Evolutionary conservation across 92 coral and sea anemone species (phyloP).

Genomic region (Actinostola sp.): DNA sequence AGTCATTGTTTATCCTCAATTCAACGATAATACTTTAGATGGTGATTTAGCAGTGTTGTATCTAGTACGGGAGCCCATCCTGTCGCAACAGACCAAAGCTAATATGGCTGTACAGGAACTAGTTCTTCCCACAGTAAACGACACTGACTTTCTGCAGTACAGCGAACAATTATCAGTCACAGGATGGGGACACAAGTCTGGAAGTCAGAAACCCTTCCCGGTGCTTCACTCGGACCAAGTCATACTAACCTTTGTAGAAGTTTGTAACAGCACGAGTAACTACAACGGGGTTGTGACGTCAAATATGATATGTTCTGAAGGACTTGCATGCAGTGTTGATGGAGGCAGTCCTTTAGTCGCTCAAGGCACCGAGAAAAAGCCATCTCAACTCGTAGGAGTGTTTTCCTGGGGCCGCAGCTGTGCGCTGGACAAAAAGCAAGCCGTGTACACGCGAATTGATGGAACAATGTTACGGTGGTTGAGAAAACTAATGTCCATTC

Average conservation of each 20-base stretch:
- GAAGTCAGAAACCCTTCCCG: slow-evolving; percentile 41
- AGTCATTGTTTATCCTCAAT: slow-evolving; percentile 55
- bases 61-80: slow-evolving; percentile 61
- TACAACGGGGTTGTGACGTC: slow-evolving; percentile 34
- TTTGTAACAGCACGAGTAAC: slow-evolving; percentile 43
- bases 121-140: slow-evolving; percentile 18
- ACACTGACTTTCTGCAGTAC: not conserved
- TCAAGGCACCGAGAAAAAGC: slow-evolving; percentile 20
- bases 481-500: slow-evolving; percentile 37
- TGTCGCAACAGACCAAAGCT: slow-evolving; percentile 21
- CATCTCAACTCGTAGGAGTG: slow-evolving; percentile 66
- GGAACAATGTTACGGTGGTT: slow-evolving; percentile 55
- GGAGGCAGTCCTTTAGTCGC: slow-evolving; percentile 77
- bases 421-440: slow-evolving; percentile 46
- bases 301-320: slow-evolving; percentile 58
- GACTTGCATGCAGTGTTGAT: slow-evolving; percentile 68
- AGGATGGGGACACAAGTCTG: slow-evolving; percentile 80
- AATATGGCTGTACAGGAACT: slow-evolving; percentile 8
- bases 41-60: slow-evolving; percentile 67
- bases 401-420: slow-evolving; percentile 77
- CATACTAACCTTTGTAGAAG: slow-evolving; percentile 20
- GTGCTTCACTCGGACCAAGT: slow-evolving; percentile 57
- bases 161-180: slow-evolving; percentile 37
- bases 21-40: slow-evolving; percentile 35
- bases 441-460: slow-evolving; percentile 60